Conservation (phyloP, 2,888 invertebrate species). For the Iphiclides podalirius region DNA sequence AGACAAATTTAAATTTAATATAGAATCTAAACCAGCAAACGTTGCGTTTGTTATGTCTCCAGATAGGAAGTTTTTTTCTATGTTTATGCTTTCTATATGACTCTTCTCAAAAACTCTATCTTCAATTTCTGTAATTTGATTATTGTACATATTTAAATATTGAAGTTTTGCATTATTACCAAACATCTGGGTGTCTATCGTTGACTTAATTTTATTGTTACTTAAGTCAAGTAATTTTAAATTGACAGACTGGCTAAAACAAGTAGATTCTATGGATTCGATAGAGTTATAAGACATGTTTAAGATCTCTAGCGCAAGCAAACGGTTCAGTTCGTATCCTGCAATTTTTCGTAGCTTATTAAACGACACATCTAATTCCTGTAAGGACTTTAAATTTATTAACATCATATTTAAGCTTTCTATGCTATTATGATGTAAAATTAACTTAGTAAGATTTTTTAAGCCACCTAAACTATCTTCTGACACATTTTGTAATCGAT, state of each 20-base stretch:
- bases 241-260: constrained; percentile 49
- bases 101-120: constrained; percentile 50
- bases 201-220: constrained; percentile 47
- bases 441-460: constrained; percentile 39
- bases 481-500: constrained; percentile 41
- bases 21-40: constrained; percentile 47
- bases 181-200: constrained; percentile 51
- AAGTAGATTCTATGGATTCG: constrained; percentile 47
- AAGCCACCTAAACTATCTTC: constrained; percentile 45
- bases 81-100: constrained; percentile 44
- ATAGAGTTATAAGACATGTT: constrained; percentile 58
- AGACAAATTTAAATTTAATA: constrained; percentile 45
- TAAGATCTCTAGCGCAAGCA: constrained; percentile 42
- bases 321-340: constrained; percentile 50
- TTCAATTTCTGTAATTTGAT: constrained; percentile 46
- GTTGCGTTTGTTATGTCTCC: constrained; percentile 45
- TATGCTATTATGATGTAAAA: constrained; percentile 50
- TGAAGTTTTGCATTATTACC: constrained; percentile 44
- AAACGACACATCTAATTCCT: constrained; percentile 46
- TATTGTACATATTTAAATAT: constrained; percentile 51
- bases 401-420: constrained; percentile 47
- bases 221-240: constrained; percentile 51
- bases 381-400: constrained; percentile 45
- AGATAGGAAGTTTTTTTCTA: constrained; percentile 51
- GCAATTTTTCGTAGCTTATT: constrained; percentile 46